phyloP scores from a whole-genome alignment of 2,888 invertebrate species.

The Tenthredo notha region DNA sequence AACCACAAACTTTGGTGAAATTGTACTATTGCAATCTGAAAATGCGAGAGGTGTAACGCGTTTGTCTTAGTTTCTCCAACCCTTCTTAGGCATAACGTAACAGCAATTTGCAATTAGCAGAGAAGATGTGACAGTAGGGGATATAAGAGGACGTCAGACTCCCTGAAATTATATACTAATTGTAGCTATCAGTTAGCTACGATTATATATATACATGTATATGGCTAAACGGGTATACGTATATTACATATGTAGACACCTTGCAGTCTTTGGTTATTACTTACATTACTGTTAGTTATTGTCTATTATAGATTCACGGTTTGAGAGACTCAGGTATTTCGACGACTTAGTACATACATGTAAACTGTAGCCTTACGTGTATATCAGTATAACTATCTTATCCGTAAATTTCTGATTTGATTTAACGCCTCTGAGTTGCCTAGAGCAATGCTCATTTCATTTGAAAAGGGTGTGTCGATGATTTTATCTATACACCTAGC shows the following conservation, averaged over 20 bases:
- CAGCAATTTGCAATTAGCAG: constrained; percentile 47
- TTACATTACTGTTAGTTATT: constrained; percentile 9
- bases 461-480: constrained; percentile 24
- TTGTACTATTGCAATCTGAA: background rate
- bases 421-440: constrained; percentile 14
- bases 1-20: background rate
- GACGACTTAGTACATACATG: background rate
- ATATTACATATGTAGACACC: background rate
- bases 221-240: background rate
- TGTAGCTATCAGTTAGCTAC: constrained; percentile 31
- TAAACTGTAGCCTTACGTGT: background rate
- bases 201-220: background rate
- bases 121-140: constrained; percentile 27
- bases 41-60: background rate
- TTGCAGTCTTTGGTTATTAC: constrained; percentile 1
- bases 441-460: constrained; percentile 31
- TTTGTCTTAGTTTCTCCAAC: background rate
- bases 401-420: constrained; percentile 7
- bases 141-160: background rate
- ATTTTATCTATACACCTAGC: constrained; percentile 17
- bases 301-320: background rate
- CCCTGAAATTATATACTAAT: constrained; percentile 43
- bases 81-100: constrained; percentile 20
- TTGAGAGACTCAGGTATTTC: background rate
- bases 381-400: background rate